Evolutionary conservation across 2,888 invertebrate species (phyloP).

Genomic region (Meloe dianella): DNA sequence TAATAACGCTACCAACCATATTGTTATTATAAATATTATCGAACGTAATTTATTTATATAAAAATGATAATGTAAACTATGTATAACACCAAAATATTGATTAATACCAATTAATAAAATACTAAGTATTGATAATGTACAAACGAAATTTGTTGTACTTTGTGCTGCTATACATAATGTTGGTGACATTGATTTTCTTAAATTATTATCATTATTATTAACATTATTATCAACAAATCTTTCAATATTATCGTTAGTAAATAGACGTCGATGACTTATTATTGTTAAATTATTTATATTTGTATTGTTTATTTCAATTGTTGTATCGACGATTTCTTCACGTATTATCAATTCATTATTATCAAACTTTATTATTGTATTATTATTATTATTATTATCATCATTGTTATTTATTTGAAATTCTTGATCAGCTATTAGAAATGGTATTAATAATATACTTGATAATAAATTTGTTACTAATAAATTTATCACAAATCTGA

Average conservation of each 20-base stretch:
- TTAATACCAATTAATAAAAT: slow-evolving; percentile 69
- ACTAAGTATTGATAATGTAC: slow-evolving; percentile 67
- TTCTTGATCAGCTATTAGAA: slow-evolving; percentile 63
- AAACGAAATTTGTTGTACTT: slow-evolving; percentile 66
- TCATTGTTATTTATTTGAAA: slow-evolving; percentile 10
- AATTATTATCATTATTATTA: slow-evolving; percentile 19
- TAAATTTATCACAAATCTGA: slow-evolving; percentile 63
- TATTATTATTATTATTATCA: slow-evolving; percentile 8
- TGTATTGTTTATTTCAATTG: slow-evolving; percentile 32
- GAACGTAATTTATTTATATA: slow-evolving; percentile 63
- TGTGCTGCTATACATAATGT: slow-evolving; percentile 62
- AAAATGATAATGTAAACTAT: slow-evolving; percentile 69
- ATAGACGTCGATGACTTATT: slow-evolving; percentile 36
- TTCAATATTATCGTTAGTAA: slow-evolving; percentile 10
- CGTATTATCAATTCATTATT: slow-evolving; percentile 15
- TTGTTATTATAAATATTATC: slow-evolving; percentile 58
- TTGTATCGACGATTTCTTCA: slow-evolving; percentile 10
- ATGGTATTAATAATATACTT: slow-evolving; percentile 59
- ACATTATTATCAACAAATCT: slow-evolving; percentile 14
- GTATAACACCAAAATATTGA: slow-evolving; percentile 71
- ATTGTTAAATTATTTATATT: slow-evolving; percentile 35
- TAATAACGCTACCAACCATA: slow-evolving; percentile 61
- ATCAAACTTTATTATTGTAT: no score
- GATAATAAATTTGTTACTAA: slow-evolving; percentile 63
- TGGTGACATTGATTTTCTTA: neutral